phyloP scores from a whole-genome alignment of 1,140 invertebrate genomes.

The Neodiprion lecontei region DNA sequence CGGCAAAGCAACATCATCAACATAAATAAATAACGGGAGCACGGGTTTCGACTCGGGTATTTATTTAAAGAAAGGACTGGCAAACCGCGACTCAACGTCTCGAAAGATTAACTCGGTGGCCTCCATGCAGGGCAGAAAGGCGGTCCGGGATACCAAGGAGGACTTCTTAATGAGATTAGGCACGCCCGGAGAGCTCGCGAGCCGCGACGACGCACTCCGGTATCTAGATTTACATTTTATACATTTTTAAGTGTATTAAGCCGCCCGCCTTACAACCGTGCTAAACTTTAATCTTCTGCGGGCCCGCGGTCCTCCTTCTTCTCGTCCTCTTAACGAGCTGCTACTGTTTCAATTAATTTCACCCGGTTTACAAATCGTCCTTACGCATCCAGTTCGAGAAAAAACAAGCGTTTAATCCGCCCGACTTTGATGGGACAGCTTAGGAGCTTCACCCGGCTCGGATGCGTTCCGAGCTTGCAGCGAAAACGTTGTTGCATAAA shows the following conservation, averaged over 20 bases:
- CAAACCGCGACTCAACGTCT: constrained; percentile 50
- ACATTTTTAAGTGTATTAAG: constrained; percentile 54
- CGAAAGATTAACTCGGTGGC: constrained; percentile 46
- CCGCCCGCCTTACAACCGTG: constrained; percentile 37
- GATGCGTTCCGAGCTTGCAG: background rate
- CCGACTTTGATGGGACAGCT: too few relatives aligned
- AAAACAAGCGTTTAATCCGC: too few relatives aligned
- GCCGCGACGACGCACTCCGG: constrained; percentile 53
- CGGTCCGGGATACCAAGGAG: constrained; percentile 37
- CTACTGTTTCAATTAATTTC: constrained; percentile 18
- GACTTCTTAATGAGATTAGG: constrained; percentile 64
- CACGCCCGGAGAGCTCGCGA: constrained; percentile 22
- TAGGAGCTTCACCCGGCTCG: too few relatives aligned
- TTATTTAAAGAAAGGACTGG: constrained; percentile 58
- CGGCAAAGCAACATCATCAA: too few relatives aligned
- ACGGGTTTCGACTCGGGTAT: constrained; percentile 34
- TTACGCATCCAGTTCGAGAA: too few relatives aligned
- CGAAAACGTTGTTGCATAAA: too few relatives aligned
- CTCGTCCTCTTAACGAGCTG: constrained; percentile 4
- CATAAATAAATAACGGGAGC: too few relatives aligned
- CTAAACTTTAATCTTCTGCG: constrained; percentile 22
- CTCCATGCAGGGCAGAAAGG: constrained; percentile 14
- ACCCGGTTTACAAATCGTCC: constrained; percentile 17
- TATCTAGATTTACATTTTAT: constrained; percentile 58
- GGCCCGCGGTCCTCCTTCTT: constrained; percentile 11